Evolutionary conservation across 2,888 invertebrate species (phyloP), one percentile per base, ranked within the genome.

Genomic region (Zhengitettix transpicula): DNA sequence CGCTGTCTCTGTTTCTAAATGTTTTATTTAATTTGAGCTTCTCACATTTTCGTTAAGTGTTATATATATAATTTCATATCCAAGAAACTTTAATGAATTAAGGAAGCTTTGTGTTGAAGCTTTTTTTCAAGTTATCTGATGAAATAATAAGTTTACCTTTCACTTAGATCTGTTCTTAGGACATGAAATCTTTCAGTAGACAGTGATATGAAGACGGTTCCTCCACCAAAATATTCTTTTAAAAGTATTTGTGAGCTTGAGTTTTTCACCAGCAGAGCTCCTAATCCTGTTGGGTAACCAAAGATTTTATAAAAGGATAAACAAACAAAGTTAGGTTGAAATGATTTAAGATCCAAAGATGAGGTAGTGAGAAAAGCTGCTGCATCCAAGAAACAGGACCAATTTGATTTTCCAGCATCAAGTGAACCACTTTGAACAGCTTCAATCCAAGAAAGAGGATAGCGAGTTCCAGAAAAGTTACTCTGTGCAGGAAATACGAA

Each of bases 261-360:
- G 69, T 87, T 88, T 68, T 77, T 83, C 0, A 96, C 85, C 59
- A 97, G 70, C 17, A 96, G 72, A 12, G 92, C 95, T 42, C 97
- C 98, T 16, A 97, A 75, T 5, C 98, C 98, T 57, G 96, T 96
- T 1, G 98, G 98, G 72, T 88, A 96, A 17, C 89, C 89, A 77
- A 98, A 97, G 68, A 98, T 88, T 78, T 97, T 98, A 75, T 98
- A 98, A 76, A 98, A 98, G 1, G 97, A 97, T 16, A 98, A 61
- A 60, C 84, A 81, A 0, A 96, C 83, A 77, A 95, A 98, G 74
- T 98, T 95, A 7, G 97, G 91, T 64, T 84, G 81, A 61, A 76
- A 75, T 57, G 69, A 67, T 0, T 80, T 77, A 60, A 98, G 77
- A 76, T 97, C 84, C 58, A 98, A 74, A 58, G 75, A 77, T 70